phyloP scores from a whole-genome alignment of 2,113 vertebrate genomes.

The Guaruba guarouba region DNA sequence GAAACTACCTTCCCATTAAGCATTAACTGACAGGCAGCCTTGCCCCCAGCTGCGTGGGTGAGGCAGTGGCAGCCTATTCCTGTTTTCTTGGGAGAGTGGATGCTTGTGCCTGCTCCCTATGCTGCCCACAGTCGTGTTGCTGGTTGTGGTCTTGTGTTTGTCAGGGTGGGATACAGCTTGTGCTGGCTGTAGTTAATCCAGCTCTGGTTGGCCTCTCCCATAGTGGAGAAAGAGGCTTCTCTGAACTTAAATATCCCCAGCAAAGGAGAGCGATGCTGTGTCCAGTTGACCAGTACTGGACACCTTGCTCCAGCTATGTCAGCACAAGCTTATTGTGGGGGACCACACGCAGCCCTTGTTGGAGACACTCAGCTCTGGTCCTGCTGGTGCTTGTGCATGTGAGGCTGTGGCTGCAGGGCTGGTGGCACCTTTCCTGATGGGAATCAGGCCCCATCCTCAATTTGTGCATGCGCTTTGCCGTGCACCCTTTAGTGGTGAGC shows the following conservation, averaged over 20 bases:
- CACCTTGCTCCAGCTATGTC: background rate
- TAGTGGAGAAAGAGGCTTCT: background rate
- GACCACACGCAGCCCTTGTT: accelerated
- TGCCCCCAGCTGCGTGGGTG: background rate
- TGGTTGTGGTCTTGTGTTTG: background rate
- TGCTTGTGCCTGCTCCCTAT: background rate
- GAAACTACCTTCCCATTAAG: background rate
- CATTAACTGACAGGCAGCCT: background rate
- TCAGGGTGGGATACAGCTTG: background rate
- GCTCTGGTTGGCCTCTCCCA: accelerated
- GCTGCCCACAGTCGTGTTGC: accelerated
- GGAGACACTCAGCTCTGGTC: background rate
- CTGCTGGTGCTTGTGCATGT: background rate
- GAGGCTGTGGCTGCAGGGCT: background rate
- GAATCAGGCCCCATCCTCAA: background rate
- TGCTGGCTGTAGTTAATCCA: background rate
- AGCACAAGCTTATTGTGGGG: accelerated
- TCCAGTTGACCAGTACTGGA: background rate
- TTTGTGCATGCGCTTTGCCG: accelerated
- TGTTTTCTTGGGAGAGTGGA: background rate
- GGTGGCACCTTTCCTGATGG: background rate
- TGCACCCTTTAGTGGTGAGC: background rate
- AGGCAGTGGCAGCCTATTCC: background rate
- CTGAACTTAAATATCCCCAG: background rate
- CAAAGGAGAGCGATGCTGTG: background rate